A percentile compares a stretch with the other conserved stretches of the same genome.
Evolutionary conservation across 2,888 invertebrate species (phyloP).

Genomic region (Hermodice carunculata): DNA sequence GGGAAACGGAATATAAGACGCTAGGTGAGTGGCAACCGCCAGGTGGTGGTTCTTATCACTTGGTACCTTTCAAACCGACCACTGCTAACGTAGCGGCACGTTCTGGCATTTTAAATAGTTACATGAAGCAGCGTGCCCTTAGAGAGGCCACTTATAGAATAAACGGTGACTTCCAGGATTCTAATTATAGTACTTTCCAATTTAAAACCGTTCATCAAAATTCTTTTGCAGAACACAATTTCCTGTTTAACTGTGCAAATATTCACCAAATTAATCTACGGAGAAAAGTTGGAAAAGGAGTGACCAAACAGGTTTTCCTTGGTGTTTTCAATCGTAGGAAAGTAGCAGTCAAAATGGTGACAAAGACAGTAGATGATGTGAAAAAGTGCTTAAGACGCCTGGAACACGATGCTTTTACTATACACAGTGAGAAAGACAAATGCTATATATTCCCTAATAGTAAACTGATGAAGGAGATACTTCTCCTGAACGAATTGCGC

Average conservation of each 20-base stretch:
- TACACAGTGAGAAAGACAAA: constrained; percentile 17
- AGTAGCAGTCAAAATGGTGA: constrained; percentile 66
- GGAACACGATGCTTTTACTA: not conserved
- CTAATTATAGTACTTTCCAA: too few species aligned
- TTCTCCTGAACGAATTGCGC: constrained; percentile 57
- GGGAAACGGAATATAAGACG: too few species aligned
- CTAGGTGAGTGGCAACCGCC: too few species aligned
- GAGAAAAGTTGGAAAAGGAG: constrained; percentile 62
- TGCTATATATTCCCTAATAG: constrained; percentile 60
- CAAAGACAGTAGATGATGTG: constrained; percentile 60
- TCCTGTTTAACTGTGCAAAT: constrained; percentile 56
- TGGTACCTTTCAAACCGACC: too few species aligned
- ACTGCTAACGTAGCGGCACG: too few species aligned
- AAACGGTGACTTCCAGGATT: too few species aligned
- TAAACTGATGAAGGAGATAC: constrained; percentile 66
- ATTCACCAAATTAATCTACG: constrained; percentile 53
- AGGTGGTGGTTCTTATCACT: too few species aligned
- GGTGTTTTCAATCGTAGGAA: constrained; percentile 49
- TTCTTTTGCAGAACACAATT: too few species aligned
- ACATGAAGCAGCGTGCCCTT: too few species aligned
- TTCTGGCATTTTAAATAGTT: too few species aligned
- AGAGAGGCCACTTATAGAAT: too few species aligned
- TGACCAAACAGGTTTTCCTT: constrained; percentile 62
- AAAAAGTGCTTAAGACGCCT: constrained; percentile 37
- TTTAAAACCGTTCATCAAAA: too few species aligned